These are phyloP conservation scores for Lithosia quadra DNA, from an alignment of 2,888 invertebrate species.

Conservation along the genomic window DNA sequence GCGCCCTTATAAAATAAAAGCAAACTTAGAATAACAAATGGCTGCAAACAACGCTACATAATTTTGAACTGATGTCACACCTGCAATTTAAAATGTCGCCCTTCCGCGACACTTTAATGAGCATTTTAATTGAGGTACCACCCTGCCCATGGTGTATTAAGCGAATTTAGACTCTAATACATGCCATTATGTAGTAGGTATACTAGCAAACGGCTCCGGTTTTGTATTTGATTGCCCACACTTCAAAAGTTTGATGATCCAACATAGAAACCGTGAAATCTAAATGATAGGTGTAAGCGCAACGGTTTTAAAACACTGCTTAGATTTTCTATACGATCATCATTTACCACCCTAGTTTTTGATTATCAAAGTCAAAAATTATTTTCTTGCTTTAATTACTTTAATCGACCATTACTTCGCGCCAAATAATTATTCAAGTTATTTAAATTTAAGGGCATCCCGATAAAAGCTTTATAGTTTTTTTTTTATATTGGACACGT, in stretches of 20 bases:
- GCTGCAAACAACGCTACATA: constrained; percentile 48
- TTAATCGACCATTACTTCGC: not conserved
- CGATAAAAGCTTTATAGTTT: not conserved
- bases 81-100: constrained; percentile 58
- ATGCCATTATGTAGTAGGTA: constrained; percentile 7
- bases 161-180: constrained; percentile 51
- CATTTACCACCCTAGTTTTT: not conserved
- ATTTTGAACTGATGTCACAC: constrained; percentile 61
- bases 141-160: constrained; percentile 54
- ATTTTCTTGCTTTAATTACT: no score
- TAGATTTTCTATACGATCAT: not conserved
- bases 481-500: no score
- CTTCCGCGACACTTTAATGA: constrained; percentile 61
- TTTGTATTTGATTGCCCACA: not conserved
- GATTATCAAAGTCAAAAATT: not conserved
- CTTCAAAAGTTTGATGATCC: constrained; percentile 2
- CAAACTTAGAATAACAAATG: constrained; percentile 23
- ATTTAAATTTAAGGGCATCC: not conserved
- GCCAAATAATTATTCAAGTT: not conserved
- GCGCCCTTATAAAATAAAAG: constrained; percentile 3
- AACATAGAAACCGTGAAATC: not conserved
- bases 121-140: constrained; percentile 69
- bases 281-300: not conserved
- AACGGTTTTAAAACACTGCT: not conserved
- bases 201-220: not conserved